Base-by-base conservation (phyloP, 2,888 invertebrate species). In the Mythimna impura region DNA sequence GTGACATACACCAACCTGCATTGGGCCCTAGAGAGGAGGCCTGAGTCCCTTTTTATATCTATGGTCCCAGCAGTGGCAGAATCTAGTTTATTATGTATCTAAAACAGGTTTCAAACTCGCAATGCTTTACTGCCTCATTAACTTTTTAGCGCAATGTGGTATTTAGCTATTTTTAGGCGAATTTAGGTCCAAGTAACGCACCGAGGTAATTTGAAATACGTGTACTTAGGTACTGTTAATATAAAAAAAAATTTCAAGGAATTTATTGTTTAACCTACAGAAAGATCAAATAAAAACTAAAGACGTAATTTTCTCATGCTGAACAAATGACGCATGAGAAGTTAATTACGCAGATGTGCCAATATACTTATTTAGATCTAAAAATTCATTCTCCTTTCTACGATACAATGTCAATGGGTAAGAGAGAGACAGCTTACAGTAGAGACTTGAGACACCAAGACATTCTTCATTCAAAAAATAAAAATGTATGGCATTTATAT, bases 61-160 rank as follows among this genome's bases (percentile, higher is more conserved):
- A 30, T 30, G 30, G 30, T 30, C 3, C 30, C 30, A 30, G 30
- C 30, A 30, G 30, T 30, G 30, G 3, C 30, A 30, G 30, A 30
- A 30, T 1, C 30, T 30, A 30, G 30, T 30, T 30, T 30, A 30
- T 30, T 30, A 30, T 12, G 12, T 12, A 63, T 4, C 34, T 63
- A 3, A 17, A 20, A 65, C 10, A 36, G 7, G 22, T 54, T 52
- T 22, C 36, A 58, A 58, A 58, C 20, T 17, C 17, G 14, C 1
- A 14, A 14, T 58, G 9, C 2, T 20, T 47, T 34, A 25, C 4
- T 10, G 3, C 3, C 47, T 17, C 25, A 25, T 47, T 36, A 25
- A 5, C 57, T 57, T 69, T 71, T 0, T 17, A 36, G 55, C 10
- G 25, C 70, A 69, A 57, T 69, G 5, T 66, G 20, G 14, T 36